phyloP scores from a whole-genome alignment of 2,113 vertebrate species.

The Tragulus kanchil region DNA sequence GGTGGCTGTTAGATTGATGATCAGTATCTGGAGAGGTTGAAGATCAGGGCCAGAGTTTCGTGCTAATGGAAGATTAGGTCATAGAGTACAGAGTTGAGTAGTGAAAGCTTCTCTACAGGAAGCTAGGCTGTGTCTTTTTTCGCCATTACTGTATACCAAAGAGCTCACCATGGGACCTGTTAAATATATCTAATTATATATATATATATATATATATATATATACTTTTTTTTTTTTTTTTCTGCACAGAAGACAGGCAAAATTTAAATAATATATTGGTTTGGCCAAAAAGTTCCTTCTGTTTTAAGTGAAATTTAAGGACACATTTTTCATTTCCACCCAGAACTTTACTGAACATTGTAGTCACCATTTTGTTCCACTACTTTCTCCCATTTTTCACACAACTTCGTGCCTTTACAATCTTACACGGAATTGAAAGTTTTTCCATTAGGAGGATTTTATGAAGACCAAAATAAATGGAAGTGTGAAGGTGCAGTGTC shows the following conservation, averaged over 20 bases:
- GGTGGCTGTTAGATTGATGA: not conserved
- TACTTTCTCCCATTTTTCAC: not conserved
- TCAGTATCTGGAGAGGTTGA: not conserved
- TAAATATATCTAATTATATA: conserved; percentile 52
- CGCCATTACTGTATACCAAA: not conserved
- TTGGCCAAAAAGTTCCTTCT: not conserved
- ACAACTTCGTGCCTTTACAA: not conserved
- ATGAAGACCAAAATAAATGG: not conserved
- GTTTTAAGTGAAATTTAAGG: not conserved
- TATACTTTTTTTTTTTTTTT: not conserved
- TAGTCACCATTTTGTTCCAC: not conserved
- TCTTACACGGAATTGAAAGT: not conserved
- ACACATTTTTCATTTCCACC: not conserved
- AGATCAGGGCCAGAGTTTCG: not conserved
- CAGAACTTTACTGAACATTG: not conserved
- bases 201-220: not conserved
- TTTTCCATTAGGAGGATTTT: not conserved
- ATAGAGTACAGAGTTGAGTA: not conserved
- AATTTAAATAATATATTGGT: conserved; percentile 9
- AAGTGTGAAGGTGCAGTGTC: not conserved
- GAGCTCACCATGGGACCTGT: not conserved
- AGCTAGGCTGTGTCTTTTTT: not conserved
- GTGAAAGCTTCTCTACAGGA: not conserved
- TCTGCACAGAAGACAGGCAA: not conserved
- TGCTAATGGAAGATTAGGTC: not conserved